Evolutionary conservation across 2,888 invertebrate species (phyloP).

Genomic region (Stictocephala bisonia): DNA sequence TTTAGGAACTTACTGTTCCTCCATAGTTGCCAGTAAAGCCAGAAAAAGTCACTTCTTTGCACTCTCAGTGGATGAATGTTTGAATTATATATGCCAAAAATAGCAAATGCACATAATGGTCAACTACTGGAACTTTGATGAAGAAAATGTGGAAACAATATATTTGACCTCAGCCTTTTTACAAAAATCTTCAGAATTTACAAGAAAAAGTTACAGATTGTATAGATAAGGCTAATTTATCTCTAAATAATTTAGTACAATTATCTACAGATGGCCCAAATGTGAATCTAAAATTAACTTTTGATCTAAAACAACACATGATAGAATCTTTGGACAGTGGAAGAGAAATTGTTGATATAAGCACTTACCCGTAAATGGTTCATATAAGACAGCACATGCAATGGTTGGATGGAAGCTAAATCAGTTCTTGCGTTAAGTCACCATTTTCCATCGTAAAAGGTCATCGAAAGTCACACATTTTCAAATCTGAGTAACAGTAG

Average conservation of each 20-base stretch:
- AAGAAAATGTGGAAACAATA: not conserved
- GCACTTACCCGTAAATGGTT: not conserved
- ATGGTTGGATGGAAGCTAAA: too few species aligned
- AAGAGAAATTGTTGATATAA: not conserved
- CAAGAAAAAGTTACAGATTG: not conserved
- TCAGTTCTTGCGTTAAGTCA: too few species aligned
- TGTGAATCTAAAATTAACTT: not conserved
- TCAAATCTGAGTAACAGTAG: too few species aligned
- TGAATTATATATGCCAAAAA: not conserved
- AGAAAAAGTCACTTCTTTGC: not conserved
- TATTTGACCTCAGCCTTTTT: not conserved
- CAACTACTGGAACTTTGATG: not conserved
- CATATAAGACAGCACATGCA: not conserved
- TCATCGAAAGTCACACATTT: too few species aligned
- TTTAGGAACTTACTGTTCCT: not conserved
- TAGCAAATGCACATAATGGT: not conserved
- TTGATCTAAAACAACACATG: not conserved
- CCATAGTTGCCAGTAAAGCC: not conserved
- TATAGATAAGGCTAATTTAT: not conserved
- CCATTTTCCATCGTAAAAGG: too few species aligned
- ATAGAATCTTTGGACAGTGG: not conserved
- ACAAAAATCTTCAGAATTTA: not conserved
- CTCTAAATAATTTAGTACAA: not conserved
- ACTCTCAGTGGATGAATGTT: not conserved
- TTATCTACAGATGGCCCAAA: not conserved